Evolutionary conservation across 1,140 invertebrate genomes (phyloP), one percentile per base, ranked within the genome.

Genomic region (Diorhabda carinulata): DNA sequence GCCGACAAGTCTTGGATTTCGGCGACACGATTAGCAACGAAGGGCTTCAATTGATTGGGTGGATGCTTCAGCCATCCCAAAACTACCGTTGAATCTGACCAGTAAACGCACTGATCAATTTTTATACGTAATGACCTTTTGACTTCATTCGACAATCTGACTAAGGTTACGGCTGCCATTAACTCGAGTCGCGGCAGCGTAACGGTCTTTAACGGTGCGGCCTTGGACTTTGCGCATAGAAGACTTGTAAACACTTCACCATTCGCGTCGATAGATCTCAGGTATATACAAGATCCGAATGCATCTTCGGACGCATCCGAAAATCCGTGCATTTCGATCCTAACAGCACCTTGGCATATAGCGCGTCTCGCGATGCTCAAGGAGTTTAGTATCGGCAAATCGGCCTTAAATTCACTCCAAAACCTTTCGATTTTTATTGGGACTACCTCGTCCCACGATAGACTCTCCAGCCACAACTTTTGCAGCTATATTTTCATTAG

Each of bases 21-120:
- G 4, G 76, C 70, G 5, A 84, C 78, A 4, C 83, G 62, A 73
- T 84, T 83, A 7, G 75, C 74, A 0, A 82, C 80, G 72, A 80
- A 84, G 5, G 72, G 75, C 73, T 83, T 79, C 62, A 75, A 76
- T 8, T 70, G 65, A 52, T 70, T 61, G 3, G 81, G 71, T 25
- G 64, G 43, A 6, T 61, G 59, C 6, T 64, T 65, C 58, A 80
- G 45, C 68, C 70, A 75, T 5, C 52, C 60, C 10, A 76, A 42
- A 5, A 66, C 70, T 10, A 77, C 63, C 47, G 44, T 66, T 1
- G 72, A 74, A 66, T 76, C 73, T 25, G n/a, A 62, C 75, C 75
- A 76, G 43, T 43, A 72, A 59, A 40, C 52, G 41, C 44, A 42
- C 5, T 42, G 56, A 3, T 44, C 10, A 44, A 81, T 70, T 6